A percentile compares a stretch with the other conserved stretches of the same genome.
phyloP scores from a whole-genome alignment of 1,140 invertebrate species.

The Ectropis grisescens region DNA sequence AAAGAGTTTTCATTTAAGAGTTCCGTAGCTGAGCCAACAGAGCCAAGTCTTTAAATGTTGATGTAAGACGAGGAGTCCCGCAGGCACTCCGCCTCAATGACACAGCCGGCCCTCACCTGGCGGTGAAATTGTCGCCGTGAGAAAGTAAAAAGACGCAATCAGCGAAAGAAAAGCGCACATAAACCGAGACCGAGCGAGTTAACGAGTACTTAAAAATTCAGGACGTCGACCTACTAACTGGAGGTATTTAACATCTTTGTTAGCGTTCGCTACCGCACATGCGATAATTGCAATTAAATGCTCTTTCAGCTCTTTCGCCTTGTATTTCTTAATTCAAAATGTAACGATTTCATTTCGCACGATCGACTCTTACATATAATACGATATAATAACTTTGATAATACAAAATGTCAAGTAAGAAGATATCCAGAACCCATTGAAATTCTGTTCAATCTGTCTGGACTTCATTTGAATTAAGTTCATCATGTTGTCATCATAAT shows the following conservation, averaged over 20 bases:
- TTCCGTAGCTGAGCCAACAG: too few species aligned
- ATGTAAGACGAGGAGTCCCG: constrained; percentile 9
- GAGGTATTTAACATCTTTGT: constrained; percentile 30
- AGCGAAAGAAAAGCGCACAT: constrained; percentile 46
- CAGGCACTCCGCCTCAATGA: constrained; percentile 22
- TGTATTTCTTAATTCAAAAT: too few species aligned
- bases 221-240: constrained; percentile 36
- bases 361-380: background rate
- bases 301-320: too few species aligned
- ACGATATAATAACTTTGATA: too few species aligned
- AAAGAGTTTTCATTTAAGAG: too few species aligned
- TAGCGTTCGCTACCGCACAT: background rate
- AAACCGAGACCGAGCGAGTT: constrained; percentile 23
- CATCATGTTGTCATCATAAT: too few species aligned
- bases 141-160: constrained; percentile 62
- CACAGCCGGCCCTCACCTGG: constrained; percentile 24
- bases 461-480: too few species aligned
- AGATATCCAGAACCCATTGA: too few species aligned
- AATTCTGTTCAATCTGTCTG: too few species aligned
- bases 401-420: too few species aligned
- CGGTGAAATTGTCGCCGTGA: constrained; percentile 25
- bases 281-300: background rate
- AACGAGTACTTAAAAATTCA: constrained; percentile 62
- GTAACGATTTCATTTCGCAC: too few species aligned
- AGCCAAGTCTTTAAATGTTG: background rate